phyloP scores from a whole-genome alignment of 1,140 invertebrate species.

The Penaeus chinensis region DNA sequence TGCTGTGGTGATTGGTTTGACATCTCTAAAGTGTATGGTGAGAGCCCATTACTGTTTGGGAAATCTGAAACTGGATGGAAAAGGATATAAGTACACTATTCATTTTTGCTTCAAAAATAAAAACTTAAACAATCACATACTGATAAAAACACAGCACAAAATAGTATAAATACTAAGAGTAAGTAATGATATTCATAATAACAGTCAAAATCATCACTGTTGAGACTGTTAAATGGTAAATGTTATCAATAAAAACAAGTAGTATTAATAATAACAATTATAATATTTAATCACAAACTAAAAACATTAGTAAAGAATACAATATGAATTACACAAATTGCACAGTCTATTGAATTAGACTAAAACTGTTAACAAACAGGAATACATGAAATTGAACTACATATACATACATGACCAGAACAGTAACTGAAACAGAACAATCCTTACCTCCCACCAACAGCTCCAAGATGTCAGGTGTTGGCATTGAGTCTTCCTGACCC shows the following conservation, averaged over 20 bases:
- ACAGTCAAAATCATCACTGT: too few relatives aligned
- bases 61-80: constrained; percentile 24
- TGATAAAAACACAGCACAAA: neutral
- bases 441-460: constrained; percentile 29
- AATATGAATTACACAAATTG: too few relatives aligned
- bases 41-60: constrained; percentile 12
- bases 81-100: neutral
- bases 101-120: neutral
- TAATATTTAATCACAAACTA: too few relatives aligned
- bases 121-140: neutral
- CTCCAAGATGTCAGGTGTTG: constrained; percentile 20
- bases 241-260: too few relatives aligned
- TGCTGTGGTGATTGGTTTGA: constrained; percentile 51
- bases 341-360: too few relatives aligned
- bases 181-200: neutral
- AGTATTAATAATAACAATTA: too few relatives aligned
- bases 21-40: constrained; percentile 32
- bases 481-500: constrained; percentile 43
- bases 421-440: neutral
- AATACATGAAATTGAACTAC: neutral
- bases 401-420: neutral
- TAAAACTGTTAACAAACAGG: too few relatives aligned
- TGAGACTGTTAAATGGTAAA: too few relatives aligned
- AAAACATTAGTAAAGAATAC: too few relatives aligned
- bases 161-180: neutral